A percentile compares a stretch with the other conserved stretches of the same genome.
Conservation (phyloP, 2,113 vertebrate genomes). For the Ahaetulla prasina region DNA sequence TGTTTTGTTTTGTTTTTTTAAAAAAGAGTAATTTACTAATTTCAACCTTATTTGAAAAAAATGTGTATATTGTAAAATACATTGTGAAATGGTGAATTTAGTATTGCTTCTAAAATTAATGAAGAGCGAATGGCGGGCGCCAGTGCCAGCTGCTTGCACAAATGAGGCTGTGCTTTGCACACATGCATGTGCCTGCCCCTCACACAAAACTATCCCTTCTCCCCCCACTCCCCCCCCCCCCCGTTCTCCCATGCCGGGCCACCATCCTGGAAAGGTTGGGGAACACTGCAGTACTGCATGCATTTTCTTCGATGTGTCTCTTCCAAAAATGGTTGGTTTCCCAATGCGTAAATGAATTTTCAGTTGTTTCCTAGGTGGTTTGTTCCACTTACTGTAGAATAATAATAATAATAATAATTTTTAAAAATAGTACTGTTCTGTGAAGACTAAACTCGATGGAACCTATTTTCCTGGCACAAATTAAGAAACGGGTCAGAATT, state of each 20-base stretch:
- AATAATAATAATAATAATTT: not conserved
- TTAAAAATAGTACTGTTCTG: not conserved
- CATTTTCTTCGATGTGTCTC: not conserved
- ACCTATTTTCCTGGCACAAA: not conserved
- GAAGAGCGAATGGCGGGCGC: not conserved
- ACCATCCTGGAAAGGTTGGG: too few relatives aligned
- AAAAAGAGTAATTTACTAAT: not conserved
- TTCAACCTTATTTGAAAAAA: not conserved
- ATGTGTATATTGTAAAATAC: conserved; percentile 1
- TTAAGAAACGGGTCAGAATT: not conserved
- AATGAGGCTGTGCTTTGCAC: too few relatives aligned
- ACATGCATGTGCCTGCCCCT: too few relatives aligned
- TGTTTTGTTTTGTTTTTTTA: not conserved
- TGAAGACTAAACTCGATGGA: not conserved
- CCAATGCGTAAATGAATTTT: conserved; percentile 23
- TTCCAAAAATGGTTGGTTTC: not conserved
- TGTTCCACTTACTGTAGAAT: not conserved
- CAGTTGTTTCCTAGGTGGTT: not conserved
- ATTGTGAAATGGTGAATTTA: not conserved
- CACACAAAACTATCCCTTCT: too few relatives aligned
- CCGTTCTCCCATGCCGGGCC: too few relatives aligned
- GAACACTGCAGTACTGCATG: not conserved
- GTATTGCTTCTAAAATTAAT: not conserved
- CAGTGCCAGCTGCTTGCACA: too few relatives aligned
- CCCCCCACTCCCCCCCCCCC: too few relatives aligned